Base-by-base conservation (phyloP, 2,797 vertebrate species). In the Phoxinus dragarum region DNA sequence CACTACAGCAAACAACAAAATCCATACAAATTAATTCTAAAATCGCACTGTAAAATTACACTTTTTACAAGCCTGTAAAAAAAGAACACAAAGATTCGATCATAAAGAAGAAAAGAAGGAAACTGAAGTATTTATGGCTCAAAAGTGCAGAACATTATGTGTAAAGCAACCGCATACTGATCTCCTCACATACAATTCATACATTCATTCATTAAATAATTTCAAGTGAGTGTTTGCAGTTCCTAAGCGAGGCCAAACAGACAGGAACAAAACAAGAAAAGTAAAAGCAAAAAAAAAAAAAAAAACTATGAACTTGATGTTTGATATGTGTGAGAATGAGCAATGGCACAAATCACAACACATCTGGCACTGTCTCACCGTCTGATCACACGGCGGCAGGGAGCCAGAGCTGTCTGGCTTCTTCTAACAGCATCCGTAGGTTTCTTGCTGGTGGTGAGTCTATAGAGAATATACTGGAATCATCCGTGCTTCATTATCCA, bases 111-210 rank as follows among this genome's bases (percentile, higher is more conserved):
- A 38, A 75, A 73, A 88, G 85, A 88, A 88, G 88, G 86, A 92
- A 94, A 93, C 91, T 90, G 81, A 92, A 78, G 84, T 93, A 90
- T 86, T 54, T 93, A 93, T 92, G 93, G 94, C 94, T 95, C 94
- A 91, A 91, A 90, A 90, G 89, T 93, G 91, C 91, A 91, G 92
- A 74, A 78, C 76, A 79, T 78, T 23, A 86, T 89, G 88, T 86
- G 79, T 81, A 84, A 90, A 89, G 86, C 80, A 79, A 82, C 84
- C 52, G 10, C 44, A 47, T 54, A 85, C 80, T 88, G 66, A 72
- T 79, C 71, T 84, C 78, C 85, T 84, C 59, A 78, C 42, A 84
- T 79, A 84, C 76, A 82, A 74, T 36, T 77, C 83, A 80, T 87
- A 84, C 85, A 89, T 88, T 87, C 87, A 31, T 59, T 77, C 82